Evolutionary conservation across 2,888 invertebrate species (phyloP), one percentile per base, ranked within the genome.

Genomic region (Apotomis capreana): DNA sequence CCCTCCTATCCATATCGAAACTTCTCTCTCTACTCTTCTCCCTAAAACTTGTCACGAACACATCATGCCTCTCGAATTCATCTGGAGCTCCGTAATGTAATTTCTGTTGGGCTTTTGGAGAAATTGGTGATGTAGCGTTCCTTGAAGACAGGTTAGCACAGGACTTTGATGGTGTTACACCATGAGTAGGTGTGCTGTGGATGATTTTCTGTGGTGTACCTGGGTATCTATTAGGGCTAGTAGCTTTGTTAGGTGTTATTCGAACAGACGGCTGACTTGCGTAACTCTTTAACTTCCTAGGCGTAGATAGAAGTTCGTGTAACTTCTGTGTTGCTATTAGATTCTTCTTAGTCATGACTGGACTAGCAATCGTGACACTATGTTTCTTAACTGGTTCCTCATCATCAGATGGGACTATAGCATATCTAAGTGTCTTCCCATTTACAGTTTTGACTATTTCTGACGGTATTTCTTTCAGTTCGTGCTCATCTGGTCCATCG

Each of bases 271-370:
- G 94, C 60, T 94, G 94, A 62, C 94, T 94, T 0, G 89, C 90
- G 52, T 91, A 92, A 65, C 93, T 85, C 79, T 93, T 87, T 75
- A 94, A 69, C 80, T 96, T 96, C 37, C 95, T 92, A 0, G 97
- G 97, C 0, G 97, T 97, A 0, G 96, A 95, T 0, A 97, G 83
- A 3, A 97, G 83, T 79, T 97, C 96, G 84, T 97, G 96, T 0
- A 97, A 87, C 79, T 96, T 96, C 80, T 96, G 96, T 0, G 97
- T 97, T 0, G 97, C 97, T 36, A 94, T 94, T 0, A 95, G 88
- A 84, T 95, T 95, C 79, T 94, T 94, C 64, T 94, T 86, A 1
- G 94, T 93, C 85, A 94, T 94, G 37, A 87, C 86, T 0, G 89
- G 89, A 0, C 83, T 90, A 59, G 88, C 89, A 78, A 87, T 94